Evolutionary conservation across 2,888 invertebrate species (phyloP), one percentile per base, ranked within the genome.

Genomic region (Falcaria lacertinaria): DNA sequence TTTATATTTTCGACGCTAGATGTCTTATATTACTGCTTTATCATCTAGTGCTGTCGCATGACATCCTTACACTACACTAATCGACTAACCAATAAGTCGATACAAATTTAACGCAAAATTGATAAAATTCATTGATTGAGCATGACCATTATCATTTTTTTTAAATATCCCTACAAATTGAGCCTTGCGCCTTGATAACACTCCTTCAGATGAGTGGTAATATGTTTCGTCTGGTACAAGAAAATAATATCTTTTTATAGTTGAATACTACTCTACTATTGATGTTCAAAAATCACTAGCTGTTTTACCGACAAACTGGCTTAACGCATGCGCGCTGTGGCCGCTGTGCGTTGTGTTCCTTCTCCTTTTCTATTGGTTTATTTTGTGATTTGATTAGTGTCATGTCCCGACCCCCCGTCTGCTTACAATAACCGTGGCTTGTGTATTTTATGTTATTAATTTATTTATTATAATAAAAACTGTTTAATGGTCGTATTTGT

Each of bases 321-420:
- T 69, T 64, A 56, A 74, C 87, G 87, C 88, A 86, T 81, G 86
- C 87, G 87, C 82, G 74, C 74, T 72, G 70, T 60, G 61, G 19
- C 4, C 6, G 4, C 19, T 11, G 22, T 22, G 5, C 69, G 56
- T 66, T 78, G 69, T 65, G 57, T 68, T 77, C 74, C 69, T 79
- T 77, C 74, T 80, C 79, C 76, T 78, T 82, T 81, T 78, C 75
- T 74, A 85, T 87, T 85, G 86, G 85, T 85, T 87, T 85, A 80
- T 87, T 86, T 87, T 85, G 76, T 80, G 74, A 76, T 77, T 80
- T 78, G 75, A 86, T 86, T 85, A 3, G 11, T 28, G 28, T 28
- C 85, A 84, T 83, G 84, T 60, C 75, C 76, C 73, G 72, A 78
- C 74, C 70, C 80, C 78, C 71, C n/a, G n/a, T n/a, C n/a, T 69